A percentile compares a stretch with the other conserved stretches of the same genome.
phyloP scores from a whole-genome alignment of 2,113 vertebrate genomes.

The Oriolus oriolus region DNA sequence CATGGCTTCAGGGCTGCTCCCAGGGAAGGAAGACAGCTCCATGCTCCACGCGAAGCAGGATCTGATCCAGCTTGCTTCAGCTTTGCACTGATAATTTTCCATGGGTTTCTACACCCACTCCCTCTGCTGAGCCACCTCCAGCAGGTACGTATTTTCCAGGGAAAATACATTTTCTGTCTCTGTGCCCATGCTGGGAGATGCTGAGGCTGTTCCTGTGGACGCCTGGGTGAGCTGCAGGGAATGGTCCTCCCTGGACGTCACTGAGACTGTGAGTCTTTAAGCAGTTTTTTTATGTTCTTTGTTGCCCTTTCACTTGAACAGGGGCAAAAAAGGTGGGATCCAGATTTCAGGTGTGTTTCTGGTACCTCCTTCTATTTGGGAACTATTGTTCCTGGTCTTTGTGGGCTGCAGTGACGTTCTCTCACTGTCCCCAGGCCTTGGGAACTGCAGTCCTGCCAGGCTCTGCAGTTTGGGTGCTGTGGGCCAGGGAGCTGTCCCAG shows the following conservation, averaged over 20 bases:
- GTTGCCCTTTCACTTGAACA: neutral
- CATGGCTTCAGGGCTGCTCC: neutral
- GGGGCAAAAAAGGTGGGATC: neutral
- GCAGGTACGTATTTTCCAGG: neutral
- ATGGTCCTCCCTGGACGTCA: neutral
- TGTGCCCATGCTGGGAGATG: neutral
- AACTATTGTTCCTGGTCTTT: neutral
- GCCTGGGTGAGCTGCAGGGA: neutral
- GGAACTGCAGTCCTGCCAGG: neutral
- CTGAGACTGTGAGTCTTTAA: neutral
- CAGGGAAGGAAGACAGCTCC: neutral
- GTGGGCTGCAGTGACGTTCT: neutral
- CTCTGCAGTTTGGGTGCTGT: neutral
- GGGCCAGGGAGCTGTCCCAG: neutral
- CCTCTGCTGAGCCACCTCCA: neutral
- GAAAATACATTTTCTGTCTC: neutral
- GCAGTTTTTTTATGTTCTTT: neutral
- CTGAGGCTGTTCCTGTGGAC: neutral
- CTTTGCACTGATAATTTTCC: neutral
- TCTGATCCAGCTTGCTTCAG: neutral
- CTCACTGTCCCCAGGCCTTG: fast-evolving
- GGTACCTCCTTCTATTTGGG: neutral
- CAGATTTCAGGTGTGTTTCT: neutral
- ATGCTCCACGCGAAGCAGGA: neutral
- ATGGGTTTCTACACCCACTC: neutral